These are phyloP conservation scores for Donacobius atricapilla DNA, from an alignment of 2,113 vertebrate genomes.

Conservation along the genomic window DNA sequence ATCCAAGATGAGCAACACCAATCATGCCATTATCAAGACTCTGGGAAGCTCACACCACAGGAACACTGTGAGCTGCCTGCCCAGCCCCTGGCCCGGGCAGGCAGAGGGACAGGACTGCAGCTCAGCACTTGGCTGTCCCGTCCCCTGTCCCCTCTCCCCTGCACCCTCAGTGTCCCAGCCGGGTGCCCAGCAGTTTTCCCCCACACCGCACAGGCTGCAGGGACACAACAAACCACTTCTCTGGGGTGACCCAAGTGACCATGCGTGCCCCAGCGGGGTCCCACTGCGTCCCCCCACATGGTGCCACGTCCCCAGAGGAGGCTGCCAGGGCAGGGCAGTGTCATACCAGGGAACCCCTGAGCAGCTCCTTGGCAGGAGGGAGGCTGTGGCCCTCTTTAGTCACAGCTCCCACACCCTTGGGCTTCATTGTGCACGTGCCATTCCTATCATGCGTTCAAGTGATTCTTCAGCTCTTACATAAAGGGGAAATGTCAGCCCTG, in stretches of 20 bases:
- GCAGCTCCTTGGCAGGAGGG: not conserved
- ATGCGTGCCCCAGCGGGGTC: accelerated
- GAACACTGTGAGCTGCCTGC: not conserved
- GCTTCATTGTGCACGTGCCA: slow-evolving; percentile 38
- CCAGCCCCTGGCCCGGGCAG: not conserved
- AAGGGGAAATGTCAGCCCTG: slow-evolving; percentile 13
- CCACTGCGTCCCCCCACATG: accelerated
- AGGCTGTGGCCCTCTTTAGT: slow-evolving; percentile 34
- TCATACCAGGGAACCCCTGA: not conserved
- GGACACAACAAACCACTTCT: not conserved
- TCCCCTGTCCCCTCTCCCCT: not conserved
- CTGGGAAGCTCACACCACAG: not conserved
- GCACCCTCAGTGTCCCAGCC: accelerated
- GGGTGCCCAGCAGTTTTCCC: not conserved
- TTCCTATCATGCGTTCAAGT: slow-evolving; percentile 14
- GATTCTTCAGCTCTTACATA: slow-evolving; percentile 47
- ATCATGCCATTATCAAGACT: not conserved
- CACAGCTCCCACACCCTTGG: slow-evolving; percentile 17
- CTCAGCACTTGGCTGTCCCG: not conserved
- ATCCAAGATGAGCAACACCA: not conserved
- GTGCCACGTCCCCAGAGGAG: accelerated
- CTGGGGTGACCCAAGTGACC: accelerated
- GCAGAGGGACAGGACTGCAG: not conserved
- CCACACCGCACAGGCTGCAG: accelerated
- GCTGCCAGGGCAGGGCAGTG: not conserved